These are phyloP conservation scores for Phyllopteryx taeniolatus DNA, from an alignment of 2,113 vertebrate species.

Conservation along the genomic window DNA sequence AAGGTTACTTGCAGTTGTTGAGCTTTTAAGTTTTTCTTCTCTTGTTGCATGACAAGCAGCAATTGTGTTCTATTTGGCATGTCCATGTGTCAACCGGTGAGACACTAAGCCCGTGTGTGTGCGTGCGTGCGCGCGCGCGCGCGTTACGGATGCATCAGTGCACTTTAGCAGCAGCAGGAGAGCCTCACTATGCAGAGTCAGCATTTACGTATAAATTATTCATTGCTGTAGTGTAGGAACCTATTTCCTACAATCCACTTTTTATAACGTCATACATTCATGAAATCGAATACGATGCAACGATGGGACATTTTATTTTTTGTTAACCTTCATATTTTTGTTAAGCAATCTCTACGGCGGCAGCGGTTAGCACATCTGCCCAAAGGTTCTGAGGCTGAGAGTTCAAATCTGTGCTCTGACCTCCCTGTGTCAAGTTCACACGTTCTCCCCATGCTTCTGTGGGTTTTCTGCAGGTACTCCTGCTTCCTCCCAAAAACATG, in stretches of 20 bases:
- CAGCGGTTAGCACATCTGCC: too few species aligned
- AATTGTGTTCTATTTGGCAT: slow-evolving; percentile 45
- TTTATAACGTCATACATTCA: neutral
- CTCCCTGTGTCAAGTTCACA: too few species aligned
- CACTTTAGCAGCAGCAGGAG: slow-evolving; percentile 14
- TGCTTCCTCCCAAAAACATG: too few species aligned
- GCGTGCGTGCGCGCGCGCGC: neutral
- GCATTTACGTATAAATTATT: slow-evolving; percentile 17
- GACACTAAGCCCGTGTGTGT: neutral
- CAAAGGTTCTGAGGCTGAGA: too few species aligned
- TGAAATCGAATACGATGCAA: neutral
- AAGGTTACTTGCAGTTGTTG: slow-evolving; percentile 60
- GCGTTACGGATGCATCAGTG: neutral
- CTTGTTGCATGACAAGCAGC: slow-evolving; percentile 32
- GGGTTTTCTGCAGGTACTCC: too few species aligned
- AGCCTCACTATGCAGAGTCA: slow-evolving; percentile 28
- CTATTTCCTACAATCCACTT: slow-evolving; percentile 2
- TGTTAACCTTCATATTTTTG: too few species aligned
- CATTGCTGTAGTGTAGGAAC: slow-evolving; percentile 12
- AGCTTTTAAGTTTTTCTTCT: slow-evolving; percentile 59
- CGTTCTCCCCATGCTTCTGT: too few species aligned
- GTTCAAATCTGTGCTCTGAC: too few species aligned
- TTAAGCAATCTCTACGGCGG: too few species aligned
- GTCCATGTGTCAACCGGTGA: slow-evolving; percentile 6
- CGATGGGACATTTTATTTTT: neutral